These are phyloP conservation scores for Bettongia penicillata DNA, from an alignment of 2,113 vertebrate genomes.

Conservation along the genomic window DNA sequence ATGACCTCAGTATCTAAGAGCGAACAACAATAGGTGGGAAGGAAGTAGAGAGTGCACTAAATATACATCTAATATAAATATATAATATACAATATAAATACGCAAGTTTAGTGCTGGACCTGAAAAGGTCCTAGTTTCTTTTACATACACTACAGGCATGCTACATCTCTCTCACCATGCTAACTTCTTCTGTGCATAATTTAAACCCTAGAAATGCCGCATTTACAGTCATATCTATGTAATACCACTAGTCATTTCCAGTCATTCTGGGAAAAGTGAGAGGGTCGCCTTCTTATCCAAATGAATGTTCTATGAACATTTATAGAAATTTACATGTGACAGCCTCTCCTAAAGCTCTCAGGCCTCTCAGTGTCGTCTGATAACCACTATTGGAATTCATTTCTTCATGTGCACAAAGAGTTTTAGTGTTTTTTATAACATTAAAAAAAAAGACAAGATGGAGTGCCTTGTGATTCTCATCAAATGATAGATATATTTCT, in stretches of 20 bases:
- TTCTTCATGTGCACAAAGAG: constrained; percentile 82
- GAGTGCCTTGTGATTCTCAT: constrained; percentile 70
- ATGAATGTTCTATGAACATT: constrained; percentile 71
- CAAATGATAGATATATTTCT: constrained; percentile 53
- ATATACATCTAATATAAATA: no score
- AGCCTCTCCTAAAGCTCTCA: constrained; percentile 71
- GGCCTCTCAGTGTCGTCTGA: constrained; percentile 72
- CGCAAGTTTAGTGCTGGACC: constrained; percentile 55
- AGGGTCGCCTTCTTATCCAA: constrained; percentile 64
- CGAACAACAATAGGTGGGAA: background rate
- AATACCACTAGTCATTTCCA: constrained; percentile 57
- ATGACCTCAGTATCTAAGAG: constrained; percentile 17
- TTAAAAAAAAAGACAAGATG: constrained; percentile 63
- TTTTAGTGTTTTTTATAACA: constrained; percentile 77
- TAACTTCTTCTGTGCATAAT: background rate
- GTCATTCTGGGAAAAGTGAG: constrained; percentile 70
- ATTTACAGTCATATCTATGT: constrained; percentile 32
- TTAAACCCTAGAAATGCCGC: constrained; percentile 1
- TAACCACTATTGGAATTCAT: constrained; percentile 73
- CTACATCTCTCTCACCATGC: background rate
- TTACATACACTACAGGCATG: constrained; percentile 1
- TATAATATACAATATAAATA: no score
- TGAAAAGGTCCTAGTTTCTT: constrained; percentile 21
- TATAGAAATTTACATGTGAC: constrained; percentile 74
- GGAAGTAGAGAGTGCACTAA: background rate